A percentile compares a stretch with the other conserved stretches of the same genome.
phyloP scores from a whole-genome alignment of 2,113 vertebrate genomes.

The Sterna hirundo region DNA sequence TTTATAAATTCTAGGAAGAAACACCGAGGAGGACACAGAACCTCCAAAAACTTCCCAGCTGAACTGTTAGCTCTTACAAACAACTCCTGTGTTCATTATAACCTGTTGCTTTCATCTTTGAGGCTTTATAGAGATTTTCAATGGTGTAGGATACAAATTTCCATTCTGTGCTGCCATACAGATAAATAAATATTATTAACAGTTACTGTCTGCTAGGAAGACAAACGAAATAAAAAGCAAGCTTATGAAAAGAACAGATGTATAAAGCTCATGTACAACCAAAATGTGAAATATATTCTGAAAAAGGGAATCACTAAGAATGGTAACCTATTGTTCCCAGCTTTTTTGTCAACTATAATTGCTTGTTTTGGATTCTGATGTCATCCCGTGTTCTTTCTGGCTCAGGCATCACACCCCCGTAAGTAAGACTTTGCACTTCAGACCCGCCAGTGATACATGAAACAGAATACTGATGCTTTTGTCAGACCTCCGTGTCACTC shows the following conservation, averaged over 20 bases:
- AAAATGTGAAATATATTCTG: background rate
- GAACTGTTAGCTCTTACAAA: background rate
- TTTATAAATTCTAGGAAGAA: background rate
- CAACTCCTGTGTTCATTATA: background rate
- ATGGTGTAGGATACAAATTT: background rate
- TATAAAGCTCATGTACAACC: background rate
- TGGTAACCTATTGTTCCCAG: background rate
- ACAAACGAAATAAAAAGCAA: background rate
- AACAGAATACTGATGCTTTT: background rate
- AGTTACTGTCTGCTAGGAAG: background rate
- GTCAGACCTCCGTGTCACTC: background rate
- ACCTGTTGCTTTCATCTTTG: background rate
- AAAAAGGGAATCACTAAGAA: background rate
- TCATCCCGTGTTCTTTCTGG: background rate
- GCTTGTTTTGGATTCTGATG: background rate
- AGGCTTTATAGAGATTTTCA: background rate
- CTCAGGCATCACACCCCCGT: background rate
- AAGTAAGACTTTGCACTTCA: background rate
- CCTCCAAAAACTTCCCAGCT: background rate
- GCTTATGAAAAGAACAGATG: background rate
- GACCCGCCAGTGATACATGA: background rate
- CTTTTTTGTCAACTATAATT: background rate
- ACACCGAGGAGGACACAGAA: background rate
- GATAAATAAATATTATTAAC: background rate
- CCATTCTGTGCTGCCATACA: background rate